Evolutionary conservation across 2,797 vertebrate species (phyloP).

Genomic region (Stomatorhinus walkeri): DNA sequence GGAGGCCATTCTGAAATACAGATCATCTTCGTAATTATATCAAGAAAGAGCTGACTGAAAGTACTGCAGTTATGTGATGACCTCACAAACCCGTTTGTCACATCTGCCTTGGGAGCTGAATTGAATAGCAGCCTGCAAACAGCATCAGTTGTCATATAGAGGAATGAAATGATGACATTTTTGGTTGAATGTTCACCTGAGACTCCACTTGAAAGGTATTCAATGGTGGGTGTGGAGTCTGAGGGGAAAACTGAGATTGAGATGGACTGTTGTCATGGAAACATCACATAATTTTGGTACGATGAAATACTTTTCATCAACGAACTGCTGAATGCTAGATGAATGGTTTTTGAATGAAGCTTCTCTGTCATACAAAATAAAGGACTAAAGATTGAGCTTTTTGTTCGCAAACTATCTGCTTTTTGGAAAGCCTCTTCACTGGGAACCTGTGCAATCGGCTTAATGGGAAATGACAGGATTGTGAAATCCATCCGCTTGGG

Average conservation of each 20-base stretch:
- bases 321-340: not conserved
- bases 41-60: not conserved
- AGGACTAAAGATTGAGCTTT: not conserved
- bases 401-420: not conserved
- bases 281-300: slow-evolving; percentile 21
- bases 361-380: slow-evolving; percentile 4
- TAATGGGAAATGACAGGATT: not conserved
- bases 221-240: not conserved
- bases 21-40: not conserved
- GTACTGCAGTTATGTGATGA: not conserved
- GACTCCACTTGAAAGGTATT: not conserved
- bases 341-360: not conserved
- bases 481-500: not conserved
- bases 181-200: not conserved
- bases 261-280: slow-evolving; percentile 43
- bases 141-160: not conserved
- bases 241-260: not conserved
- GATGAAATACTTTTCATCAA: not conserved
- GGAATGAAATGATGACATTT: not conserved
- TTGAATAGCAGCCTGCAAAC: not conserved
- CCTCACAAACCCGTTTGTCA: not conserved
- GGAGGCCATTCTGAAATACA: not conserved
- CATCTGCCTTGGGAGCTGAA: not conserved
- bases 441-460: not conserved
- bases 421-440: not conserved